Evolutionary conservation across 2,113 vertebrate species (phyloP).

Genomic region (Eretmochelys imbricata): DNA sequence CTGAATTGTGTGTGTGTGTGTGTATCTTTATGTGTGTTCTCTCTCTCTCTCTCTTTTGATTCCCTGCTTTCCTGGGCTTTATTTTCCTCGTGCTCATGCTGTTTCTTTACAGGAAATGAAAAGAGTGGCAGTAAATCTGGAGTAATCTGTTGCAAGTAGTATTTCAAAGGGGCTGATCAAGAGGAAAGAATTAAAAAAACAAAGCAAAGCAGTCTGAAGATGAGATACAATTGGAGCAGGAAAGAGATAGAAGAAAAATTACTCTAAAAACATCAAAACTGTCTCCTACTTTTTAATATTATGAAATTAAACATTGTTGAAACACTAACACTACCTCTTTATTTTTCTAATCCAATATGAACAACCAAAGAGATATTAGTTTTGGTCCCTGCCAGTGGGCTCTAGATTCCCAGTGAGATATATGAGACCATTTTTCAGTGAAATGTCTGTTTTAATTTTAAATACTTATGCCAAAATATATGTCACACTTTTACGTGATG

Average conservation of each 20-base stretch:
- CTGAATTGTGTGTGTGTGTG: neutral
- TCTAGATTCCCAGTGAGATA: neutral
- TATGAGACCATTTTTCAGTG: neutral
- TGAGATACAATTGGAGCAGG: neutral
- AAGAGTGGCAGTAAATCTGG: conserved; percentile 16
- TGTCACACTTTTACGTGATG: neutral
- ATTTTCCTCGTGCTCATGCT: conserved; percentile 25
- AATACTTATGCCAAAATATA: neutral
- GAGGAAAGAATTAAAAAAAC: conserved; percentile 22
- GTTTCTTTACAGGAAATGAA: conserved; percentile 49
- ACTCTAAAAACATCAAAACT: neutral
- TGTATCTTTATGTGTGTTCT: neutral
- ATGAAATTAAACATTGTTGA: neutral
- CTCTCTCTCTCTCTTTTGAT: neutral
- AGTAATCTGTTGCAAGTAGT: neutral
- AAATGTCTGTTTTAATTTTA: neutral
- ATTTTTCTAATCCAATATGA: neutral
- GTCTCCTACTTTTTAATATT: neutral
- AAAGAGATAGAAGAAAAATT: neutral
- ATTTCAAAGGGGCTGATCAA: neutral
- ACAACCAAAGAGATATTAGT: neutral
- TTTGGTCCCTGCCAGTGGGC: neutral
- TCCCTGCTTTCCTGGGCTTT: neutral
- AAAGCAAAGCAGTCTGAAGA: conserved; percentile 26
- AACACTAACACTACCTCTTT: neutral